Evolutionary conservation across 2,888 invertebrate species (phyloP), one percentile per base, ranked within the genome.

Genomic region (Drosophila phalerata): DNA sequence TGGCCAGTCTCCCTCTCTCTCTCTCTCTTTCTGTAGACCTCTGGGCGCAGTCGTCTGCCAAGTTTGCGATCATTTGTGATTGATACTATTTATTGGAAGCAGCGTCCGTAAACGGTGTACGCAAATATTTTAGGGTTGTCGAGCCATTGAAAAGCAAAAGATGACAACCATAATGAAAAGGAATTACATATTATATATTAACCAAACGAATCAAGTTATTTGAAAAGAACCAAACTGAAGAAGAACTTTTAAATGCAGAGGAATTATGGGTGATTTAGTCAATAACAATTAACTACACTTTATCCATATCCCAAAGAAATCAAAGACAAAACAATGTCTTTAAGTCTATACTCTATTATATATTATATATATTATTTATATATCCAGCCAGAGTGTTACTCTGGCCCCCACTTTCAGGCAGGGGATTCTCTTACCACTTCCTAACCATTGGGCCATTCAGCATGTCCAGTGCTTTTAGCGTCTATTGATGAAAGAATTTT

Each of bases 11-110:
- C 42, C 22, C 22, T 42, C 42, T 28, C 22, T 71, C 71, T 43
- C 22, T 43, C 6, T 43, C 42, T 28, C 15, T 15, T 19, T 17
- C 32, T 60, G 47, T n/a, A 64, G 71, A 66, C 86, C 84, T 86
- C 78, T 76, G 86, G 88, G 78, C 69, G 64, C 77, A 82, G 85
- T 68, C 74, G 81, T 55, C 75, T 77, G 83, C 81, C 86, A 75
- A 73, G 75, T 80, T 88, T 78, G 88, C 84, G 84, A 84, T 84
- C 84, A 81, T 81, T 84, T 83, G 76, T 84, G 84, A 84, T 84
- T 84, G 88, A 84, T 88, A 84, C 84, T 84, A 84, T 86, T 84
- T 84, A 84, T 84, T 84, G 88, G 76, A 64, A 47, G 34, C 43
- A 30, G 58, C 32, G 38, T 65, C 38, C 57, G 62, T 56, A 69